phyloP scores from a whole-genome alignment of 2,797 vertebrate genomes.

The Sebastes itinus region DNA sequence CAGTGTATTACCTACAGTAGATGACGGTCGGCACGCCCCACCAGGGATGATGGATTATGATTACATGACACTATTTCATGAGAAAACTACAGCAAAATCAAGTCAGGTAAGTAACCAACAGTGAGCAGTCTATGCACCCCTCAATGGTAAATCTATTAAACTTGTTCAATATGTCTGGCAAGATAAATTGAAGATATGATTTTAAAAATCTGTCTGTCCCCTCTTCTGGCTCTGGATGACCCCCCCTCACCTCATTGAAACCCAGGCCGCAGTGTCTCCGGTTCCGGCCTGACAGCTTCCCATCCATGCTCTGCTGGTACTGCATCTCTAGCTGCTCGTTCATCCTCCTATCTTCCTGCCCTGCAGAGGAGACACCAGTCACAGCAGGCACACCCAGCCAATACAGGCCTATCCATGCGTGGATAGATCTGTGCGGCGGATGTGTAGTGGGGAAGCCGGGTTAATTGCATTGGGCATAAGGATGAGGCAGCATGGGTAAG shows the following conservation, averaged over 20 bases:
- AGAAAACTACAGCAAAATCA: background rate
- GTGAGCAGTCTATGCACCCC: background rate
- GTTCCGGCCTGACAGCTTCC: slow-evolving; percentile 92
- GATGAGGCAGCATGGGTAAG: slow-evolving; percentile 10
- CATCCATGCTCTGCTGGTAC: slow-evolving; percentile 95
- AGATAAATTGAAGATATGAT: background rate
- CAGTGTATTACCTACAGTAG: too few species aligned
- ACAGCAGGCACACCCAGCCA: slow-evolving; percentile 55
- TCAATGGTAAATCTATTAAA: background rate
- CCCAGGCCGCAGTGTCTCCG: slow-evolving; percentile 94
- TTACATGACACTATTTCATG: background rate
- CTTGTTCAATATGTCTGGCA: background rate
- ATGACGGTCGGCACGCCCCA: too few species aligned
- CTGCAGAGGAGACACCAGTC: slow-evolving; percentile 78
- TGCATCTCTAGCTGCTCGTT: slow-evolving; percentile 92
- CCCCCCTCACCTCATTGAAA: slow-evolving; percentile 89
- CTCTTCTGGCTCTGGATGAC: too few species aligned
- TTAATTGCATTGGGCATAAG: slow-evolving; percentile 36
- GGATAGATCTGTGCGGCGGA: slow-evolving; percentile 57
- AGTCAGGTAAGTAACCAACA: background rate
- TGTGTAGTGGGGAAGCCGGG: slow-evolving; percentile 21
- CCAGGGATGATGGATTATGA: too few species aligned
- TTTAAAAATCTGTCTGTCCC: background rate
- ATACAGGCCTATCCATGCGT: slow-evolving; percentile 51
- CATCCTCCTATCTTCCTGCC: slow-evolving; percentile 92